Evolutionary conservation across 2,797 vertebrate species (phyloP).

Genomic region (Muraenolepis orangiensis): DNA sequence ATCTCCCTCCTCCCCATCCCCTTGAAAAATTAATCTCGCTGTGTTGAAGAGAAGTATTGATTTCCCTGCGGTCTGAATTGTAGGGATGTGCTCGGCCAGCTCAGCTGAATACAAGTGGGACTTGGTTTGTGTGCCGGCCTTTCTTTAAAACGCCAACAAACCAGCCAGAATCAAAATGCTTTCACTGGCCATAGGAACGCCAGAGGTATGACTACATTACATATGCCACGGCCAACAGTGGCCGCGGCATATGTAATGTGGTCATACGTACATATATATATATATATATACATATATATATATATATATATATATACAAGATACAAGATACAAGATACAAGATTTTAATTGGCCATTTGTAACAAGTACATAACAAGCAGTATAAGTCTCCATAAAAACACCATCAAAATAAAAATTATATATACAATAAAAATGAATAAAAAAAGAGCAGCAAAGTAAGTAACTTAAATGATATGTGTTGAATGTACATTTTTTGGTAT

Average conservation of each 20-base stretch:
- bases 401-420: too few relatives aligned
- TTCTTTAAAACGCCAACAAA: conserved; percentile 34
- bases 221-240: neutral
- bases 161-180: conserved; percentile 5
- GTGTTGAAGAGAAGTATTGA: conserved; percentile 66
- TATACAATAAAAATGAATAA: too few relatives aligned
- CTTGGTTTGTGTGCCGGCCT: conserved; percentile 43
- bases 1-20: conserved; percentile 17
- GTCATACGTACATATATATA: neutral
- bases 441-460: too few relatives aligned
- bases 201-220: neutral
- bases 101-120: conserved; percentile 42
- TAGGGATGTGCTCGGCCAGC: conserved; percentile 51
- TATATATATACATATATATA: too few relatives aligned
- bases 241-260: neutral
- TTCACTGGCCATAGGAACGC: neutral
- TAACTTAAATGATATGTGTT: too few relatives aligned
- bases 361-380: too few relatives aligned
- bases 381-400: too few relatives aligned
- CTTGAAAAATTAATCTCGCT: conserved; percentile 58
- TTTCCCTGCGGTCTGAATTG: conserved; percentile 61
- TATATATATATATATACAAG: too few relatives aligned
- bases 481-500: too few relatives aligned
- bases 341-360: too few relatives aligned
- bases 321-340: too few relatives aligned